Evolutionary conservation across 2,888 invertebrate genomes (phyloP), one percentile per base, ranked within the genome.

Genomic region (Oithona nana): DNA sequence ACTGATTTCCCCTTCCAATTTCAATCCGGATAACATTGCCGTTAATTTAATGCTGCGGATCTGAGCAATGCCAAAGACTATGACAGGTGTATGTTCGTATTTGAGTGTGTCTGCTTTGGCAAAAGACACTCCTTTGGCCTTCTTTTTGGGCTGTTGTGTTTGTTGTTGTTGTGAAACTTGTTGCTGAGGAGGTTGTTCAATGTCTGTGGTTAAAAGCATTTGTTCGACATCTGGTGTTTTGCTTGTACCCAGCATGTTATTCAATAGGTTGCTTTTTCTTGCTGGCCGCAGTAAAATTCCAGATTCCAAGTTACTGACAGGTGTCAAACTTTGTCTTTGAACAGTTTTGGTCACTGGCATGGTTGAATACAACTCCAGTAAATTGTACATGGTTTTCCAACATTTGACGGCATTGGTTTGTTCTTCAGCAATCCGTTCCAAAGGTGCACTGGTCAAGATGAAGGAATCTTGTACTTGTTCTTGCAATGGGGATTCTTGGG

Each of bases 331-430:
- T 20, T 55, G 56, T 31, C 62, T 56, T 39, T 62, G 82, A 54
- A 93, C 85, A 0, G 90, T 93, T 74, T 93, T 93, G 0, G 90
- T 88, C 71, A 93, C 93, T 0, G 94, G 92, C 82, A 89, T 87
- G 57, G 87, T 88, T 4, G 92, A 90, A 71, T 95, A 95, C 60
- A 94, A 74, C 70, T 94, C 90, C 63, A 95, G 75, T 65, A 95
- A 78, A 72, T 89, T 84, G 72, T 90, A 92, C 67, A 95, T 84
- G 0, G 90, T 94, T 71, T 88, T 84, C 94, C 94, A 95, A 71
- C 94, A 94, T 68, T 86, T 81, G 13, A 88, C 88, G 2, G 81
- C 81, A 16, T 39, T 39, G 26, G 64, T 61, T 28, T 63, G 64
- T 71, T 67, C 66, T 55, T 64, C 65, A 2, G 58, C 28, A 28